These are phyloP conservation scores for Oryctes rhinoceros DNA, from an alignment of 1,140 invertebrate species.

Conservation along the genomic window DNA sequence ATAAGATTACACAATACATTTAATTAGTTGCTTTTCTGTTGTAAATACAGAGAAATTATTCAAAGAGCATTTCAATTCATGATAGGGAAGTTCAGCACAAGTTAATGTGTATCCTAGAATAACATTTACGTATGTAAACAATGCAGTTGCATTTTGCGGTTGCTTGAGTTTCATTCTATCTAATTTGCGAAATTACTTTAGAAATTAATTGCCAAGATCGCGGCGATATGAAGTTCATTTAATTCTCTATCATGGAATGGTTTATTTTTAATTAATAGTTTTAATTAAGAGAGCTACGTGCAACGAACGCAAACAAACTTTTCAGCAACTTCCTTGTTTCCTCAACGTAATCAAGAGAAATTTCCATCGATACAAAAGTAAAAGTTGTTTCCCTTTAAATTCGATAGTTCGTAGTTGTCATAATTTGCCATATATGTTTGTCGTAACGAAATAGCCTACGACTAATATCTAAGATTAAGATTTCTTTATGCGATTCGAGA, in stretches of 20 bases:
- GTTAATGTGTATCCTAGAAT: background rate
- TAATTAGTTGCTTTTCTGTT: too few species aligned
- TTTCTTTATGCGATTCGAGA: too few species aligned
- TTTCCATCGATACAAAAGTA: background rate
- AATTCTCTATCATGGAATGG: background rate
- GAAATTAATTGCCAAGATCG: background rate
- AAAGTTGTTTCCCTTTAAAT: background rate
- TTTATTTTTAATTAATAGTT: constrained; percentile 17
- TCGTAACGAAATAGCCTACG: too few species aligned
- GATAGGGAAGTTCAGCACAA: too few species aligned
- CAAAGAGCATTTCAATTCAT: too few species aligned
- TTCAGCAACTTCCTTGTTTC: background rate
- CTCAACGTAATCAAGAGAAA: background rate
- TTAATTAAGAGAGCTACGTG: constrained; percentile 14
- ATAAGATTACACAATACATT: too few species aligned
- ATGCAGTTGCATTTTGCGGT: background rate
- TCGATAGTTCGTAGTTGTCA: background rate
- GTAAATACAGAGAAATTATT: too few species aligned
- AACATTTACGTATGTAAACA: background rate
- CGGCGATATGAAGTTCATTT: background rate
- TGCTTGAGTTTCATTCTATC: background rate
- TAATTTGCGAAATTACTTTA: constrained; percentile 12
- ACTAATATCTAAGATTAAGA: too few species aligned
- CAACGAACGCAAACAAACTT: background rate
- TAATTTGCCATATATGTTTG: too few species aligned